A percentile compares a stretch with the other conserved stretches of the same genome.
These are phyloP conservation scores for cat (Felis catus) DNA, from an alignment of 2,113 vertebrate species.

Conservation along the genomic window F.catus_Fca126_mat1.0 CM031416.1:92359501-92360000, in stretches of 20 bases:
- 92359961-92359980: background rate
- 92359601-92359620: background rate
- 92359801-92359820: background rate
- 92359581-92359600: background rate
- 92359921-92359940: background rate
- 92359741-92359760: background rate
- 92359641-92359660: background rate
- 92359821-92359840: background rate
- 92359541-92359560: background rate
- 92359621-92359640: background rate
- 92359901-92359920: background rate
- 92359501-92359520: background rate
- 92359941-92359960: background rate
- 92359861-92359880: background rate
- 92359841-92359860: background rate
- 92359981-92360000: background rate
- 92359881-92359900: background rate
- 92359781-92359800: background rate
- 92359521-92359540: background rate
- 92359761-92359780: background rate
- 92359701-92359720: background rate
- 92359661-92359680: background rate
- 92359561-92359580: background rate
- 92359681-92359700: background rate
- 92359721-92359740: background rate